These are phyloP conservation scores for Chrysoperla carnea DNA, from an alignment of 1,140 invertebrate species.

Conservation along the genomic window DNA sequence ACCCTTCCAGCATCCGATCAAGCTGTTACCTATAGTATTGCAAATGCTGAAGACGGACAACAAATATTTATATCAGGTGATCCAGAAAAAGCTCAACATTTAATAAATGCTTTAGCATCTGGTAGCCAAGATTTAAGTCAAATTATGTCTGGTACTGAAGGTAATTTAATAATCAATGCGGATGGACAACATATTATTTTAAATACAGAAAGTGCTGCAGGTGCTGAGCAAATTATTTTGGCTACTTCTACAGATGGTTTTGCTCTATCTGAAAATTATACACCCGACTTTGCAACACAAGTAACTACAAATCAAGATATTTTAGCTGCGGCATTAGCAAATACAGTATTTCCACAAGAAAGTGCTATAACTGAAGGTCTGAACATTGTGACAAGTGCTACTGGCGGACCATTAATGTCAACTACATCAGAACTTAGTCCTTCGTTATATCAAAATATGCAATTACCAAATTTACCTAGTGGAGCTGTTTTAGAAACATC, in stretches of 20 bases:
- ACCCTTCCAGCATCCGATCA: background rate
- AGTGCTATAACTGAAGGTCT: constrained; percentile 18
- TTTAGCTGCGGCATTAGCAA: constrained; percentile 52
- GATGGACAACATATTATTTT: constrained; percentile 24
- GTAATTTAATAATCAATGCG: constrained; percentile 21
- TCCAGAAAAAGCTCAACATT: constrained; percentile 19
- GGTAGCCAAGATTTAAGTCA: constrained; percentile 20
- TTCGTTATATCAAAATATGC: constrained; percentile 10
- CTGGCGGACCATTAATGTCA: constrained; percentile 12
- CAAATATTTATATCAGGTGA: constrained; percentile 21
- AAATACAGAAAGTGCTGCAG: constrained; percentile 12
- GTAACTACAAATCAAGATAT: constrained; percentile 41
- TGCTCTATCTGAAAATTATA: constrained; percentile 2
- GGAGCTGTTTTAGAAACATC: constrained; percentile 51
- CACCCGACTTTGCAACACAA: constrained; percentile 13
- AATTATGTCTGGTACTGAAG: constrained; percentile 18
- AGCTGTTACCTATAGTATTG: constrained; percentile 1
- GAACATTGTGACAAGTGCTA: constrained; percentile 4
- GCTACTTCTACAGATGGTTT: constrained; percentile 18
- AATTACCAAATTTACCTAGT: constrained; percentile 29
- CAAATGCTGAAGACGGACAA: constrained; percentile 11
- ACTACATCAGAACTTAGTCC: constrained; percentile 21
- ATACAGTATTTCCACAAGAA: constrained; percentile 51
- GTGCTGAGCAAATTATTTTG: constrained; percentile 15
- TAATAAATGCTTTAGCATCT: constrained; percentile 19